Evolutionary conservation across 2,888 invertebrate species (phyloP).

Genomic region (Pristionchus japonicus): DNA sequence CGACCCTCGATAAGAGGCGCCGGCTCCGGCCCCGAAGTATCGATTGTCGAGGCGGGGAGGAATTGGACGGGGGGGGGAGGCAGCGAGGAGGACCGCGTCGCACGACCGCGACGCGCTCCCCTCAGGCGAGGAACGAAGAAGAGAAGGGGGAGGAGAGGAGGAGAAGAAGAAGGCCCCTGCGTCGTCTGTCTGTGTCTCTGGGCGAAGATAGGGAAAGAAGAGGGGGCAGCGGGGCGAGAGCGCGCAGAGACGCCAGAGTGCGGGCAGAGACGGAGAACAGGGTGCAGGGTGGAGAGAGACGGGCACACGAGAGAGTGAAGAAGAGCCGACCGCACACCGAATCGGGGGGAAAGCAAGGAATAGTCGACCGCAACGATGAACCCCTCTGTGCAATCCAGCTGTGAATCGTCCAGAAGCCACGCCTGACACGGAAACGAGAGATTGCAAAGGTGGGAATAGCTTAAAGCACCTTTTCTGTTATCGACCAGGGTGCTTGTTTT

Average conservation of each 20-base stretch:
- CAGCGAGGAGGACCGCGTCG: constrained; percentile 13
- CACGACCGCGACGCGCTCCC: constrained; percentile 44
- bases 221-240: background rate
- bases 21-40: constrained; percentile 7
- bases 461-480: background rate
- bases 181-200: constrained; percentile 1
- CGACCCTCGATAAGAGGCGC: background rate
- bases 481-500: background rate
- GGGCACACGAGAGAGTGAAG: background rate
- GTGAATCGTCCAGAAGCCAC: background rate
- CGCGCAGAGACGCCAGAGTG: background rate
- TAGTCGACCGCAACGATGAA: background rate
- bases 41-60: constrained; percentile 5
- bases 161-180: background rate
- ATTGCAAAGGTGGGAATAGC: background rate
- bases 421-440: background rate
- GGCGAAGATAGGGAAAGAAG: constrained; percentile 22
- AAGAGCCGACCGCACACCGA: background rate
- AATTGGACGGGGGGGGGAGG: background rate
- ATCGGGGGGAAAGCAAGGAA: background rate
- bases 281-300: background rate
- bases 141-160: background rate
- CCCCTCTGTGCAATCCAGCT: background rate
- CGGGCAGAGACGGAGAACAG: constrained; percentile 14
- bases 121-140: constrained; percentile 31